Percentiles rank a stretch among this genome's conserved stretches.
Evolutionary conservation across 2,113 vertebrate genomes (phyloP).

Genomic region (Struthio camelus): DNA sequence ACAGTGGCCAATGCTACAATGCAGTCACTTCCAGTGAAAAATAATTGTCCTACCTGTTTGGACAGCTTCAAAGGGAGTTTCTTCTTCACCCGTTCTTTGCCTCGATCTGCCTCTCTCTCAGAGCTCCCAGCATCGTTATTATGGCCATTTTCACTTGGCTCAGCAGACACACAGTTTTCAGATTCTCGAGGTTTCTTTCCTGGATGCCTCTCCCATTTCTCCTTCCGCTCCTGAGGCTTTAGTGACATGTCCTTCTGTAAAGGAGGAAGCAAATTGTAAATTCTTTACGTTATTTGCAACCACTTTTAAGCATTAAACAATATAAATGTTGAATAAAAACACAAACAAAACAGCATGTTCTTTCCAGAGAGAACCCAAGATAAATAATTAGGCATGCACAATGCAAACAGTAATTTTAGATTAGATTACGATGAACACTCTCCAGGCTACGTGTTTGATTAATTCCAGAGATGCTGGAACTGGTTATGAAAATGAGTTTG

Average conservation of each 20-base stretch:
- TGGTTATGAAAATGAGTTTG: conserved; percentile 41
- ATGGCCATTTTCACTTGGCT: conserved; percentile 88
- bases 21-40: rapidly evolving
- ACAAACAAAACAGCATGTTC: background rate
- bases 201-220: conserved; percentile 82
- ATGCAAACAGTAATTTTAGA: conserved; percentile 53
- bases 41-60: conserved; percentile 85
- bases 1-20: rapidly evolving
- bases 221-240: conserved; percentile 89
- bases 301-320: background rate
- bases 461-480: conserved; percentile 48
- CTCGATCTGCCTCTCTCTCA: conserved; percentile 84
- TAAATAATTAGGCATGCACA: conserved; percentile 25
- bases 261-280: background rate
- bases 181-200: conserved; percentile 87
- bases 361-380: conserved; percentile 19
- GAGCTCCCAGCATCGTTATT: conserved; percentile 81
- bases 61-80: conserved; percentile 89
- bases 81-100: conserved; percentile 88
- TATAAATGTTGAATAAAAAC: conserved; percentile 5
- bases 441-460: conserved; percentile 43
- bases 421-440: conserved; percentile 61
- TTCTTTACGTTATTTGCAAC: background rate
- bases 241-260: conserved; percentile 87
- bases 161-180: conserved; percentile 85